Conservation (phyloP, 2,797 vertebrate genomes). For the Gymnoscopelus microlampas region DNA sequence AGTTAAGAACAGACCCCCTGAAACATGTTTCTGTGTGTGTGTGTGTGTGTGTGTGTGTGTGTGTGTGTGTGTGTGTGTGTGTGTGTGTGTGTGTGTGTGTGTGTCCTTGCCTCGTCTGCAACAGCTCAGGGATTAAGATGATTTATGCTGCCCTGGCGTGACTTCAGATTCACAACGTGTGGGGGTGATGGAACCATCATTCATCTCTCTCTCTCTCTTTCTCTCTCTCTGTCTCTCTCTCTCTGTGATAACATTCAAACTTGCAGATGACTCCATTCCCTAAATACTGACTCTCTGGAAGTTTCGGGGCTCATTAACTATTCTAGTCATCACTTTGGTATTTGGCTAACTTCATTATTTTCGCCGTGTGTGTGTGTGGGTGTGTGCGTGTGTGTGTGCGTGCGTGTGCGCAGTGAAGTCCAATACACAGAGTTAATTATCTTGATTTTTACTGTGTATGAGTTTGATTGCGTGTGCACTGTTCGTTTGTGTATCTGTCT, state of each 20-base stretch:
- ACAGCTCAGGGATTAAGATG: constrained; percentile 75
- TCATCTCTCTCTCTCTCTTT: constrained; percentile 47
- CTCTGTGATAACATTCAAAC: constrained; percentile 19
- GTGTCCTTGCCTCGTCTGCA: constrained; percentile 53
- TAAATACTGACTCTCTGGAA: constrained; percentile 5
- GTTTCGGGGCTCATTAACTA: constrained; percentile 7
- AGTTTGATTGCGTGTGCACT: too few species aligned
- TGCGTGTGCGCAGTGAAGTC: too few species aligned
- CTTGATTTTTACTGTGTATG: too few species aligned
- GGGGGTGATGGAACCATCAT: constrained; percentile 64
- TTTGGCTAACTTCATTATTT: not conserved
- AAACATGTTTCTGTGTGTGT: constrained; percentile 54
- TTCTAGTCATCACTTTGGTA: not conserved
- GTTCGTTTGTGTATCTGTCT: too few species aligned
- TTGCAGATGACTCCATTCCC: not conserved
- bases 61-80: constrained; percentile 13
- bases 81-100: constrained; percentile 25
- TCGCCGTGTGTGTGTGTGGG: not conserved
- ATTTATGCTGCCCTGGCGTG: constrained; percentile 70
- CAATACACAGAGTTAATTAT: too few species aligned
- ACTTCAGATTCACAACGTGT: constrained; percentile 70
- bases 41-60: constrained; percentile 21
- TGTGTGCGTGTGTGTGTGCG: not conserved
- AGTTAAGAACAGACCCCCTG: constrained; percentile 34
- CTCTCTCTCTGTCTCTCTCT: constrained; percentile 23